These are phyloP conservation scores for Daubentonia madagascariensis DNA, from an alignment of 2,113 vertebrate species.

Conservation along the genomic window DNA sequence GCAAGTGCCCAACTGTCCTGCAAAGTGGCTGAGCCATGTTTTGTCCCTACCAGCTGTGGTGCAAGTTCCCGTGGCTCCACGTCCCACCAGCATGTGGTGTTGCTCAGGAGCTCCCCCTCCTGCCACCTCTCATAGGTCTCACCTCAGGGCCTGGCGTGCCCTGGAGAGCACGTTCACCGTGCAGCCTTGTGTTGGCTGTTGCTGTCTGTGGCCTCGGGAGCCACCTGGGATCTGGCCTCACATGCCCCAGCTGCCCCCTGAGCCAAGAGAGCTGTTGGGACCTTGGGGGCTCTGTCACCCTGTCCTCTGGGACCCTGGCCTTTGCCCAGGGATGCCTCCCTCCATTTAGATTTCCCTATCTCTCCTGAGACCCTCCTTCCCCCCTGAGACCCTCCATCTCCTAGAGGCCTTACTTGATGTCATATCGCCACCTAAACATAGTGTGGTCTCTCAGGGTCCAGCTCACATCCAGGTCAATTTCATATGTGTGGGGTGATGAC, in stretches of 20 bases:
- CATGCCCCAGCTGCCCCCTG: not conserved
- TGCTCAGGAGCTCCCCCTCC: not conserved
- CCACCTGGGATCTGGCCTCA: not conserved
- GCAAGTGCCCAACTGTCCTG: not conserved
- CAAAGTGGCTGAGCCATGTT: not conserved
- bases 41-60: not conserved
- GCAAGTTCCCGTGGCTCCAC: not conserved
- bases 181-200: not conserved
- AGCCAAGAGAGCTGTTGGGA: not conserved
- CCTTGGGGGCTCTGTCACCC: too few relatives aligned
- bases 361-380: too few relatives aligned
- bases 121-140: not conserved
- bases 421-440: fast-evolving
- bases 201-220: not conserved
- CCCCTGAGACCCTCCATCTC: not conserved
- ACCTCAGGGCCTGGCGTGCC: not conserved
- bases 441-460: not conserved
- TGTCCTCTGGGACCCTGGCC: too few relatives aligned
- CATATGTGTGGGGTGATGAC: not conserved
- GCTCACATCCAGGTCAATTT: not conserved
- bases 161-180: not conserved
- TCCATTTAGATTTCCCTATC: not conserved
- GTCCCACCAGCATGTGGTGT: not conserved
- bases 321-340: not conserved
- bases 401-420: not conserved